phyloP scores from a whole-genome alignment of 2,797 vertebrate species.

The Phalanger gymnotis region DNA sequence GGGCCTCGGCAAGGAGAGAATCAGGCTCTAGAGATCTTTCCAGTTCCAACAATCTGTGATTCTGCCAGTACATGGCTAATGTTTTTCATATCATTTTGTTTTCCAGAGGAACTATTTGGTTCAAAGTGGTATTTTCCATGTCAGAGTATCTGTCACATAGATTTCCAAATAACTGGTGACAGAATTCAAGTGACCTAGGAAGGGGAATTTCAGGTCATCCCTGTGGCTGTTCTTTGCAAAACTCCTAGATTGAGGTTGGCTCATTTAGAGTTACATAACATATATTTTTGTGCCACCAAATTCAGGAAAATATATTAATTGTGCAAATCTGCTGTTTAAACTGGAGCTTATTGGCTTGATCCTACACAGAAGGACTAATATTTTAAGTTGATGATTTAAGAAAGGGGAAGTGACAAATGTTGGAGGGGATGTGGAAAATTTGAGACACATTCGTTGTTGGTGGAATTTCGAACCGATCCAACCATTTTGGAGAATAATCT shows the following conservation, averaged over 20 bases:
- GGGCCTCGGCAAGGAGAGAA: background rate
- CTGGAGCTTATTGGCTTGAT: slow-evolving; percentile 61
- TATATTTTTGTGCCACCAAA: slow-evolving; percentile 40
- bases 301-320: slow-evolving; percentile 41
- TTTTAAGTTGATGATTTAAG: slow-evolving; percentile 73
- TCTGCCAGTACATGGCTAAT: slow-evolving; percentile 36
- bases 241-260: background rate
- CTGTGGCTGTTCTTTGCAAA: slow-evolving; percentile 36
- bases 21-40: background rate
- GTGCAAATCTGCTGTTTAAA: slow-evolving; percentile 61
- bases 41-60: slow-evolving; percentile 49
- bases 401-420: too few relatives aligned
- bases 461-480: too few relatives aligned
- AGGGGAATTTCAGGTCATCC: slow-evolving; percentile 7
- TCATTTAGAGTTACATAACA: slow-evolving; percentile 28
- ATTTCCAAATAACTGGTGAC: slow-evolving; percentile 60
- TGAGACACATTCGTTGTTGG: too few relatives aligned
- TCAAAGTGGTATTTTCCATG: slow-evolving; percentile 49
- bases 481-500: too few relatives aligned
- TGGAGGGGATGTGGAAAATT: too few relatives aligned
- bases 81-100: slow-evolving; percentile 63
- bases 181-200: slow-evolving; percentile 54
- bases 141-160: slow-evolving; percentile 54
- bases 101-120: slow-evolving; percentile 58
- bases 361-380: slow-evolving; percentile 77